Percentiles rank a stretch among this genome's conserved stretches.
Evolutionary conservation across 2,797 vertebrate genomes (phyloP).

Genomic region (Hippoglossus hippoglossus): DNA sequence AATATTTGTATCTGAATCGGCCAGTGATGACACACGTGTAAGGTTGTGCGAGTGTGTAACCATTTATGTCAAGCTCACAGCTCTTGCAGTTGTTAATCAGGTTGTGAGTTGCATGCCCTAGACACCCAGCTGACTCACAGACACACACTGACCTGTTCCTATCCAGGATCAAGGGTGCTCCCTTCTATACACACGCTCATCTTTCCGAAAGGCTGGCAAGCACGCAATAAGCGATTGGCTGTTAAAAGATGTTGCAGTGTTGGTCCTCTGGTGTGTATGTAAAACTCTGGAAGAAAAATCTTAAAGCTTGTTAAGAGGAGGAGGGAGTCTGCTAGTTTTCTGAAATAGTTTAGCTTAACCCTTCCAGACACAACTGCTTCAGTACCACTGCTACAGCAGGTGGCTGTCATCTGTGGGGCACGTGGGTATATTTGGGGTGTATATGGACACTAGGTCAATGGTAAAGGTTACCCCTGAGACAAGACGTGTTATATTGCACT

Average conservation of each 20-base stretch:
- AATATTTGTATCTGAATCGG: conserved; percentile 20
- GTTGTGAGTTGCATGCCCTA: conserved; percentile 45
- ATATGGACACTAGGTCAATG: background rate
- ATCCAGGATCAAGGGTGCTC: conserved; percentile 54
- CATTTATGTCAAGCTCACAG: conserved; percentile 53
- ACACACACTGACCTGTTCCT: conserved; percentile 42
- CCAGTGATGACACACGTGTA: conserved; percentile 25
- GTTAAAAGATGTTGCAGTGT: conserved; percentile 38
- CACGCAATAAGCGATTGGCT: conserved; percentile 23
- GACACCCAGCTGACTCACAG: conserved; percentile 60
- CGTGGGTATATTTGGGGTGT: conserved; percentile 1
- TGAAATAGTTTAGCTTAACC: conserved; percentile 18
- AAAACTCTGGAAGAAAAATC: conserved; percentile 4
- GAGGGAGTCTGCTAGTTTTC: conserved; percentile 26
- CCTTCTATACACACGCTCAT: conserved; percentile 20
- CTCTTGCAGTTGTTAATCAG: conserved; percentile 69
- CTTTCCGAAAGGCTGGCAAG: conserved; percentile 43
- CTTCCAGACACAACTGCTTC: conserved; percentile 25
- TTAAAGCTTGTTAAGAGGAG: conserved; percentile 11
- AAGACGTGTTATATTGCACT: background rate
- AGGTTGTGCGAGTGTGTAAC: conserved; percentile 36
- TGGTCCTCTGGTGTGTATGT: conserved; percentile 21
- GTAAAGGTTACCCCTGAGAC: background rate
- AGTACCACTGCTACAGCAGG: conserved; percentile 26
- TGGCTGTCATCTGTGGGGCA: conserved; percentile 21